Base-by-base conservation (phyloP, 1,140 invertebrate species). In the Teleogryllus occipitalis region DNA sequence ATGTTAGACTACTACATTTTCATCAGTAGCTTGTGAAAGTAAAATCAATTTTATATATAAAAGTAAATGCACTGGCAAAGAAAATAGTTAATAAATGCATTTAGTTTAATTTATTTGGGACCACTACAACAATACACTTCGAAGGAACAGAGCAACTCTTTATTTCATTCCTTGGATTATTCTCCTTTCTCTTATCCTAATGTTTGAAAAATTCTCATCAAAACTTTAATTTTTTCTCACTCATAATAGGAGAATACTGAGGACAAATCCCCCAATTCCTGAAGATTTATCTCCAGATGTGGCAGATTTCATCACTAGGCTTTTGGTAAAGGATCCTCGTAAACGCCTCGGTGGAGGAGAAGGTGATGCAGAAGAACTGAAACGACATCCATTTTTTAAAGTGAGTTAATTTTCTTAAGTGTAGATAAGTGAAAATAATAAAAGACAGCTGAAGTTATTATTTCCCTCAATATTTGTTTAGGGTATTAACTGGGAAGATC, bases 301-400 rank as follows among this genome's bases (percentile, higher is more conserved):
- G 0, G 86, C 88, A 79, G 90, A 92, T 84, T 93, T 95, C 81
- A 93, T 94, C 76, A 87, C 86, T 65, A 91, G 92, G 83, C 88
- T 99, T 74, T 86, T 99, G 79, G 92, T 96, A 8, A 98, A 98
- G 86, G 95, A 98, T 85, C 95, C 97, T 0, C 88, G 92, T 15
- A 91, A 91, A 82, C 89, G 97, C 82, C 86, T 98, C 77, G 96
- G 97, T 77, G 93, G 94, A 39, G 94, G 94, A 2, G 90, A 90
- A 8, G 87, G 86, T 0, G 96, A 96, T 85, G 94, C 96, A 14
- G 89, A 89, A 77, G 96, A 97, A 85, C 89, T 98, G 46, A 97
- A 97, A 85, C 89, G 90, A 77, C 96, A 97, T 87, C 86, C 90
- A 15, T 97, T 98, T 85, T 97, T 97, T 85, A 90, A 89, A 83